Evolutionary conservation across 2,113 vertebrate genomes (phyloP), one percentile per base, ranked within the genome.

Genomic region (Corvus cornix): DNA sequence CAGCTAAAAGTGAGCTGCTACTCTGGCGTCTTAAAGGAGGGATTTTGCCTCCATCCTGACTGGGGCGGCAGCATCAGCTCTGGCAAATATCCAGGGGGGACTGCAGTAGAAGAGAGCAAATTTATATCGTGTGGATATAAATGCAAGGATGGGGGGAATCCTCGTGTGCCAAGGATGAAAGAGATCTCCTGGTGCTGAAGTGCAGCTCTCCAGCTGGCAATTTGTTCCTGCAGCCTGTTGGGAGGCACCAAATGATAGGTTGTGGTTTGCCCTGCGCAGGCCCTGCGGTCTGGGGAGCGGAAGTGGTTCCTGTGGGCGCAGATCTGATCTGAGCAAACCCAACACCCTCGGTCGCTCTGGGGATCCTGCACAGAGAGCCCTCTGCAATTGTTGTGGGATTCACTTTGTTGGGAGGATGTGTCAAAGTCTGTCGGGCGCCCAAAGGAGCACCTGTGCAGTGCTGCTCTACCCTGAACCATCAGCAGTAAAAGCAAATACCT

Each of bases 261-360:
- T 98, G 97, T 95, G 98, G 97, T 97, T 97, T 97, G 94, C 95
- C 63, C 73, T 85, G 78, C 76, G 22, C 51, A 51, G 95, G 78
- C 63, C 73, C 76, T 98, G 98, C 37, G 98, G 97, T 98, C 92
- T 93, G 43, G 17, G 87, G 31, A 89, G 94, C 58, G 97, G 98
- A 98, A 97, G 97, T 82, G 97, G 98, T 97, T 98, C 79, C 48
- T 98, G 98, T 85, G 97, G 98, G 95, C 49, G 7, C 97, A 90
- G 96, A 96, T 97, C 86, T 93, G 93, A 97, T 98, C 95, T 97
- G 33, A 31, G 88, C 97, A 78, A 94, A 84, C 58, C 87, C 96
- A 85, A 8, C 68, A 58, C 5, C 95, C 95, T 76, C 69, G 46
- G 18, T 95, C 74, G 11, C 81, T 60, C 5, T 23, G 94, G 85